Evolutionary conservation across 1,140 invertebrate species (phyloP), one percentile per base, ranked within the genome.

Genomic region (Nautilus pompilius): DNA sequence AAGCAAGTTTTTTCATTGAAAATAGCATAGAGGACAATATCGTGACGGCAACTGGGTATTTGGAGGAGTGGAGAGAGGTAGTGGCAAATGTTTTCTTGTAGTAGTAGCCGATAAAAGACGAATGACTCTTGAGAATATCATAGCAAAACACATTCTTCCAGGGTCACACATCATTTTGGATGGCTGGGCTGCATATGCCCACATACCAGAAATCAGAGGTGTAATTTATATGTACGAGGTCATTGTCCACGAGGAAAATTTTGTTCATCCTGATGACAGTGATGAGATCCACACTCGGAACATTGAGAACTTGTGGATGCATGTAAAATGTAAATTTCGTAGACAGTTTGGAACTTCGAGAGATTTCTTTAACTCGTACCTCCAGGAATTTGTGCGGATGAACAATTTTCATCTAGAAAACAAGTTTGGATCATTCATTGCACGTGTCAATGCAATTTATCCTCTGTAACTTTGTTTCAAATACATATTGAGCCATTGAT

Each of bases 31-130:
- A 41, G 67, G 63, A 2, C 51, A 55, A 33, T 48, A 34, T 22
- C 5, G 51, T 17, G 67, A 66, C 2, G 59, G 64, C n/a, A 63
- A 69, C 29, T 69, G 63, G 63, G 59, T 69, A 10, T 66, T 69
- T 59, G 67, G 67, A 2, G 63, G 63, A 3, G 36, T 65, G 4
- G 63, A 65, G 46, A 60, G 63, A 22, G 57, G 46, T 5, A 51
- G 17, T 32, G 49, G 32, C 22, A 53, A 60, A 29, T 41, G 55
- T 24, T 65, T 65, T 33, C 22, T 60, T 41, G 58, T 51, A n/a
- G 55, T 41, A 36, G 63, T 66, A 3, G 65, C 49, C 22, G 60
- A 63, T 28, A 2, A 60, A 6, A 45, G 29, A 32, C 51, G 54
- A n/a, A 46, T 48, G 3, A 66, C 61, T 8, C 49, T 67, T n/a